Evolutionary conservation across 2,113 vertebrate species (phyloP).

Genomic region (Rhinoderma darwinii): DNA sequence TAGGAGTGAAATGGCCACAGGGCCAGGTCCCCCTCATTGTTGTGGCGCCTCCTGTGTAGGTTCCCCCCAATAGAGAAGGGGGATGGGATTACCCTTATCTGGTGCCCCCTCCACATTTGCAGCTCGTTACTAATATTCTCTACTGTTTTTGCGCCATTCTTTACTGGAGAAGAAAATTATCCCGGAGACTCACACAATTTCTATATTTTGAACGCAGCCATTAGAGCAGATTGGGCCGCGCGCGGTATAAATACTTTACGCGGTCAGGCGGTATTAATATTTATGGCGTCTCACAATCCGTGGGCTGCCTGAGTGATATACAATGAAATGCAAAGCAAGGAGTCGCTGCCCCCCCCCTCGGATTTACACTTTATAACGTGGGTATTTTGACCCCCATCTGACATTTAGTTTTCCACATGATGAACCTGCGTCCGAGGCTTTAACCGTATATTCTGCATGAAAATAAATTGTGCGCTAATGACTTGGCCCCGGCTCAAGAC

Average conservation of each 20-base stretch:
- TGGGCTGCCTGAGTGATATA: neutral
- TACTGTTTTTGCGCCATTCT: neutral
- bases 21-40: too few species aligned
- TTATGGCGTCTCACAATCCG: neutral
- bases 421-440: neutral
- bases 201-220: neutral
- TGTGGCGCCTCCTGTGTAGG: too few species aligned
- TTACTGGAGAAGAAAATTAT: neutral
- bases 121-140: neutral
- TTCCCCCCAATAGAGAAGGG: too few species aligned
- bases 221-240: slow-evolving; percentile 21
- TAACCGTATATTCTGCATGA: slow-evolving; percentile 28
- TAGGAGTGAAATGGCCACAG: too few species aligned
- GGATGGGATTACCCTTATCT: too few species aligned
- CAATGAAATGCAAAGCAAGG: neutral
- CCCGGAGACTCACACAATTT: neutral
- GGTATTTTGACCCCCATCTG: slow-evolving; percentile 39
- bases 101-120: neutral
- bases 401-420: slow-evolving; percentile 40
- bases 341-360: neutral
- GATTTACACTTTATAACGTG: neutral
- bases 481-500: slow-evolving; percentile 43
- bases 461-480: slow-evolving; percentile 54
- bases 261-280: slow-evolving; percentile 11
- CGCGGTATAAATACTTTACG: slow-evolving; percentile 6